phyloP scores from a whole-genome alignment of 2,797 vertebrate species.

The Paedocypris micromegethes region DNA sequence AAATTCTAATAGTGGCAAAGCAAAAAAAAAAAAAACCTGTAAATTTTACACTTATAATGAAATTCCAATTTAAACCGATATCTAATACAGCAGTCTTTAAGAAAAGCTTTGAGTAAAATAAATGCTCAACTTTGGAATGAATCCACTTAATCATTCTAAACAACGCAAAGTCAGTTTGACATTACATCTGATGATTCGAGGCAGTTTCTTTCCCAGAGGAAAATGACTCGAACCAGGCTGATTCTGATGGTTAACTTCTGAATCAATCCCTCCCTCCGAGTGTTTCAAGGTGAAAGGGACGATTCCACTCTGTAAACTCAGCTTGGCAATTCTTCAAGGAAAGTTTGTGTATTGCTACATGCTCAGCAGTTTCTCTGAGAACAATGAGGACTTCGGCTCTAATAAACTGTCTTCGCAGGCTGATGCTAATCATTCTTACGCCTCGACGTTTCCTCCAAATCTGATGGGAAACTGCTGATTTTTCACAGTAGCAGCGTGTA shows the following conservation, averaged over 20 bases:
- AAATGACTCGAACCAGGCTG: slow-evolving; percentile 12
- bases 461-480: slow-evolving; percentile 48
- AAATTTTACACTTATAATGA: too few species aligned
- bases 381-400: slow-evolving; percentile 26
- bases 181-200: slow-evolving; percentile 5
- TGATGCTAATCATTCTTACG: slow-evolving; percentile 39
- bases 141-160: slow-evolving; percentile 7
- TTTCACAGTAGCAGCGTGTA: slow-evolving; percentile 29
- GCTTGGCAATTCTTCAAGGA: slow-evolving; percentile 17
- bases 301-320: slow-evolving; percentile 7
- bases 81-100: too few species aligned
- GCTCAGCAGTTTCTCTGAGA: slow-evolving; percentile 37
- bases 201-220: slow-evolving; percentile 13
- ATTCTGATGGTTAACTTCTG: slow-evolving; percentile 16
- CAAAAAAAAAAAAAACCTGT: too few species aligned
- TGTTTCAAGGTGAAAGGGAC: slow-evolving; percentile 32
- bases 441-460: slow-evolving; percentile 28
- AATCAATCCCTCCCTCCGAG: slow-evolving; percentile 16
- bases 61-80: too few species aligned
- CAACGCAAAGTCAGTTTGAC: background rate
- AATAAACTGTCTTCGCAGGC: slow-evolving; percentile 28
- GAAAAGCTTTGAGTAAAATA: too few species aligned
- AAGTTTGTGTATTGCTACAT: slow-evolving; percentile 18
- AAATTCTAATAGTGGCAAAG: too few species aligned
- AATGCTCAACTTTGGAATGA: too few species aligned